A percentile compares a stretch with the other conserved stretches of the same genome.
Evolutionary conservation across 2,113 vertebrate genomes (phyloP).

Genomic region (Stictonetta naevosa): DNA sequence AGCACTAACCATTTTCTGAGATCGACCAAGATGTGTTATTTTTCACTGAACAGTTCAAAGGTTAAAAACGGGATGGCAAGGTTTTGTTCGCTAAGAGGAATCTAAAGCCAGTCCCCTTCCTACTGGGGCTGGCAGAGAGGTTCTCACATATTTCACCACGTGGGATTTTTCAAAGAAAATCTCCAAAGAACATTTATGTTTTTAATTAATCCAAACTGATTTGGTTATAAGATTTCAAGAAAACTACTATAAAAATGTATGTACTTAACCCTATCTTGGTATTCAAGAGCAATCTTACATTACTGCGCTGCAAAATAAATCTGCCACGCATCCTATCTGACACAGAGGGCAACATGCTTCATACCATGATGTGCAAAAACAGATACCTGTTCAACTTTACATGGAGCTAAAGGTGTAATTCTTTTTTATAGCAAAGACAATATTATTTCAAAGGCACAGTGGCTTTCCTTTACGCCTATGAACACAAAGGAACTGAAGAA

Average conservation of each 20-base stretch:
- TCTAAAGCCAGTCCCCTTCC: neutral
- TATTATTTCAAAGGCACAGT: neutral
- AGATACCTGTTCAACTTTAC: neutral
- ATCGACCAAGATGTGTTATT: neutral
- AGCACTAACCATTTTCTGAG: neutral
- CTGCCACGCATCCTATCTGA: neutral
- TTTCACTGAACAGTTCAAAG: constrained; percentile 4
- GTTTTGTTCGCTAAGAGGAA: neutral
- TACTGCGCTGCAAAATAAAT: neutral
- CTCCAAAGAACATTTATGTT: neutral
- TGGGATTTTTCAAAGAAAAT: constrained; percentile 25
- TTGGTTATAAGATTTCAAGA: neutral
- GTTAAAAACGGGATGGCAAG: neutral
- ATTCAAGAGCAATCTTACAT: neutral
- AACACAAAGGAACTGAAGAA: neutral
- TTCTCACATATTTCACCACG: neutral
- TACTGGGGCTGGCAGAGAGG: neutral
- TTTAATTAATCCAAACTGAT: neutral
- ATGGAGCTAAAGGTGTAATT: neutral
- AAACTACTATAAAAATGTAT: neutral
- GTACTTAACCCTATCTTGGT: neutral
- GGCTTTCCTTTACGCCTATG: neutral
- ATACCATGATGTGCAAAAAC: neutral
- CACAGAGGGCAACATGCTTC: neutral
- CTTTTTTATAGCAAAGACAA: neutral